Base-by-base conservation (phyloP, 2,888 invertebrate genomes). In the Drosophila ustulata region DNA sequence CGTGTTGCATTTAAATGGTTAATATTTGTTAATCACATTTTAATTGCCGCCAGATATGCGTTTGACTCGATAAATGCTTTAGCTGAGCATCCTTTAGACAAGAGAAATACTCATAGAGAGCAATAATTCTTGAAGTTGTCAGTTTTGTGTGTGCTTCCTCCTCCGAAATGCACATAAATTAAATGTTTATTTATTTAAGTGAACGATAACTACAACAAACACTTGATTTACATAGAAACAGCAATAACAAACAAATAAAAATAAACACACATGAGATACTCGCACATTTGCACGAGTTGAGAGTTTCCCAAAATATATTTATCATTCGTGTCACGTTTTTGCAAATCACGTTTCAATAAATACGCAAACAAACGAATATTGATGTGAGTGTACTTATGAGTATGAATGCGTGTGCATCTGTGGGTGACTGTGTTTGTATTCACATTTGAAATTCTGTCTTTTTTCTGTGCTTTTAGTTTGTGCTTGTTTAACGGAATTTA, bases 291-390 rank as follows among this genome's bases (percentile, higher is more conserved):
- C 39, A 41, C 39, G 39, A 41, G 39, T 18, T 37, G 37, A 37
- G 39, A 13, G 52, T 32, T 63, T 57, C 58, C 64, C 66, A 26
- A 55, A 67, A 53, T 43, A 28, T n/a, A 37, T 45, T 84, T 78
- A 70, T 67, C 72, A 84, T 75, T 73, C 80, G 67, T 26, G 73
- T 72, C 89, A 89, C 90, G 89, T 87, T 89, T 81, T 71, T 56
- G 74, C 75, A 47, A 83, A 87, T 80, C 90, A 89, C 88, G 85
- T 83, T 87, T 84, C 63, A 64, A 55, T 55, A 51, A 57, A 57
- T 53, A 62, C 61, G 37, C 61, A 80, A 73, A 73, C 66, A 56
- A 30, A 43, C 72, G 41, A 72, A 37, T 56, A 46, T 57, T 71
- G 52, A 52, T 75, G 55, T 64, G 63, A 63, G 65, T 68, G 52